A percentile compares a stretch with the other conserved stretches of the same genome.
phyloP scores from a whole-genome alignment of 2,888 invertebrate genomes.

The Yponomeuta evonymella region DNA sequence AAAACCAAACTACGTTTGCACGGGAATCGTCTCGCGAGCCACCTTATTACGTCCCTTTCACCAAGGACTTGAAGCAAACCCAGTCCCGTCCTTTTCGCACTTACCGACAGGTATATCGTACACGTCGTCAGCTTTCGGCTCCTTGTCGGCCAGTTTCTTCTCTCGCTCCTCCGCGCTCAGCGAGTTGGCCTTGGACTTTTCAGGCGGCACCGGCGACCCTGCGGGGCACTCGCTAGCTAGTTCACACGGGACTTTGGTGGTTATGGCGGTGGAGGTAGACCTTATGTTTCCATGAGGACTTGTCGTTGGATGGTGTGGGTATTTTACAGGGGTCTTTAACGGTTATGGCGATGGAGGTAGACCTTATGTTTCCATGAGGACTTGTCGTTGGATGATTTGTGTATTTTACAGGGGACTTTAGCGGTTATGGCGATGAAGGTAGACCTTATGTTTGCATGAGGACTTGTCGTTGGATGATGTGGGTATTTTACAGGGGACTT shows the following conservation, averaged over 20 bases:
- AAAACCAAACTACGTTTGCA: no score
- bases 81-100: constrained; percentile 27
- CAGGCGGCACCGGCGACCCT: constrained; percentile 52
- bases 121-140: constrained; percentile 53
- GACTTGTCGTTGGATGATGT: background rate
- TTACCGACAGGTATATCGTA: constrained; percentile 71
- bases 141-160: constrained; percentile 34
- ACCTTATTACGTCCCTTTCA: no score
- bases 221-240: constrained; percentile 29
- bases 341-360: no score
- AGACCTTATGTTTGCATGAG: background rate
- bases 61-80: background rate
- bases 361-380: no score
- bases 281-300: background rate
- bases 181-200: constrained; percentile 42
- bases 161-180: constrained; percentile 39
- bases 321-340: no score
- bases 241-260: background rate
- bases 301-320: background rate
- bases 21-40: no score
- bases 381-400: no score
- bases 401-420: no score
- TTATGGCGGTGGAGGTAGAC: background rate
- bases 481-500: no score
- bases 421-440: no score